Evolutionary conservation across 2,888 invertebrate genomes (phyloP), one percentile per base, ranked within the genome.

Genomic region (Limenitis arthemis): DNA sequence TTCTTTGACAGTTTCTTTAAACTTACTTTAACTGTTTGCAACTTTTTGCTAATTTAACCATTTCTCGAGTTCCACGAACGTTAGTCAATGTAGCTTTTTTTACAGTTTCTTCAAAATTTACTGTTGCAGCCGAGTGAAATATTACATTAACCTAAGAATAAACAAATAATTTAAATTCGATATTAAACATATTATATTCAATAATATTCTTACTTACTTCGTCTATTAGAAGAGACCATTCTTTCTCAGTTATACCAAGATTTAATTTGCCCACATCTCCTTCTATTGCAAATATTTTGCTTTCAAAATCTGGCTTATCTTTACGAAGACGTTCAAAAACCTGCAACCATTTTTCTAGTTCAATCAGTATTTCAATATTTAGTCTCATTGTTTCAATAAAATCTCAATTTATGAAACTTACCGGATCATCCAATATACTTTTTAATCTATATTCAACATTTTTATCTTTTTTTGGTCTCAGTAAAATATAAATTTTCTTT

Each of bases 131-230:
- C 5, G 9, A 33, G n/a, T 44, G 34, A n/a, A 44, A 28, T 34
- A 44, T 44, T 28, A 34, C n/a, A n/a, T 44, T 44, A 6, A 44
- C 44, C 44, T 44, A 4, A n/a, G n/a, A n/a, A n/a, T n/a, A n/a
- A n/a, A n/a, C n/a, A n/a, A n/a, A n/a, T n/a, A n/a, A n/a, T n/a
- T n/a, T n/a, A n/a, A n/a, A n/a, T n/a, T n/a, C n/a, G n/a, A n/a
- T n/a, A n/a, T n/a, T n/a, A n/a, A n/a, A n/a, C 5, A 44, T 8
- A 39, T n/a, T n/a, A n/a, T 39, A 12, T 8, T 20, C 12, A n/a
- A 8, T 39, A 37, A 28, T 12, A 5, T 39, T 12, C 8, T 39
- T 39, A 39, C 6, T 11, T 39, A 39, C 44, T 34, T 44, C 44
- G 5, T 34, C 44, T 8, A 9, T 5, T 8, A 44, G 44, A 6